These are phyloP conservation scores for Phalacrocorax aristotelis DNA, from an alignment of 2,113 vertebrate genomes.

Conservation along the genomic window DNA sequence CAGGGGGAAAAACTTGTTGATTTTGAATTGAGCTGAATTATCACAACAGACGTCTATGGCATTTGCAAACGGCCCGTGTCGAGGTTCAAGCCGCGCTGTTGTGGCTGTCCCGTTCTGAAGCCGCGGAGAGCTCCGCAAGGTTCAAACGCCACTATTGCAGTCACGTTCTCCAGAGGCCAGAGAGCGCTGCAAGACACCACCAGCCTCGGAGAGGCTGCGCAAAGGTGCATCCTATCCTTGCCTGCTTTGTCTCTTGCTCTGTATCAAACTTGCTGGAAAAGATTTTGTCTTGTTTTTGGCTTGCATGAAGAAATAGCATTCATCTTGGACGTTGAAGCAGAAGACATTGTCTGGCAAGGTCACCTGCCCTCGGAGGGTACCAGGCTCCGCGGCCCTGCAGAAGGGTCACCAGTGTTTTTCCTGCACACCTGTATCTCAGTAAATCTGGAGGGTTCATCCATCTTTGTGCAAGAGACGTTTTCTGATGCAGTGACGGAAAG, in stretches of 20 bases:
- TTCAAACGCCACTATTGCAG: background rate
- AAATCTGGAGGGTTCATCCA: rapidly evolving
- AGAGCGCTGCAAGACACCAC: background rate
- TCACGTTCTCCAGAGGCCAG: background rate
- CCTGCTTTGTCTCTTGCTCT: background rate
- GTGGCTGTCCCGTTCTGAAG: background rate
- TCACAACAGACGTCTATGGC: background rate
- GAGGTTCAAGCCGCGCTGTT: background rate
- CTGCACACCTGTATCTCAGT: rapidly evolving
- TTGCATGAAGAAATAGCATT: background rate
- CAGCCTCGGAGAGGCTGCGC: background rate
- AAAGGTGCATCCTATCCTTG: background rate
- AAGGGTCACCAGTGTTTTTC: rapidly evolving
- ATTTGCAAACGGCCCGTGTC: background rate
- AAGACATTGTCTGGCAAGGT: background rate
- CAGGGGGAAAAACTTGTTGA: background rate
- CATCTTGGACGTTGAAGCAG: background rate
- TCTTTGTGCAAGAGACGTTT: background rate
- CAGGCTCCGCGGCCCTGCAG: background rate
- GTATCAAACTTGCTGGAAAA: background rate
- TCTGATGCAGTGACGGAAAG: background rate
- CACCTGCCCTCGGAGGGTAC: background rate
- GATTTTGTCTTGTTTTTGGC: background rate
- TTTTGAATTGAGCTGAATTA: background rate
- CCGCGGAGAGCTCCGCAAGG: background rate